phyloP scores from a whole-genome alignment of 64 coral and sea anemone genomes.

The Actinia tenebrosa region DNA sequence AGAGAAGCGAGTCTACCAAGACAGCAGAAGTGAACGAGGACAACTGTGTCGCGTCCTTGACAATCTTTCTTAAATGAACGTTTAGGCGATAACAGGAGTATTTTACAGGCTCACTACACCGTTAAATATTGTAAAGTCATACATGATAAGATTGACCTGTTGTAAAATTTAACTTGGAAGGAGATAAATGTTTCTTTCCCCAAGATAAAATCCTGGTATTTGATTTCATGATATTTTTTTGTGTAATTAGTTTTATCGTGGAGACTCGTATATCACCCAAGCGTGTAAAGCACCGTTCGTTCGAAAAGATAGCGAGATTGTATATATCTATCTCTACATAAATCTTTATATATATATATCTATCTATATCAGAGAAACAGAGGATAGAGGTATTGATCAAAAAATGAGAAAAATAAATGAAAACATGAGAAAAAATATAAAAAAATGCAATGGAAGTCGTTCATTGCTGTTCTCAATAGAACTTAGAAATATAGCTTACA shows the following conservation, averaged over 20 bases:
- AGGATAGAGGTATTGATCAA: not conserved
- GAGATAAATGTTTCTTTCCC: constrained; percentile 61
- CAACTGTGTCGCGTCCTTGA: not conserved
- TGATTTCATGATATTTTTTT: constrained; percentile 75
- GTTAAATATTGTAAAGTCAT: constrained; percentile 66
- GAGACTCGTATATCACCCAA: constrained; percentile 59
- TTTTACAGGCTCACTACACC: constrained; percentile 31
- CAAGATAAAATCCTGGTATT: constrained; percentile 72
- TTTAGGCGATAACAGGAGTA: constrained; percentile 1
- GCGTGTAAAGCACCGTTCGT: constrained; percentile 43
- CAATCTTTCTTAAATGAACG: constrained; percentile 13
- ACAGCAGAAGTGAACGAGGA: not conserved
- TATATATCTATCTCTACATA: constrained; percentile 23
- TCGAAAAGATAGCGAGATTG: constrained; percentile 48
- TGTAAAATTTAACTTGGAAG: constrained; percentile 45
- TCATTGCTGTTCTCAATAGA: not conserved
- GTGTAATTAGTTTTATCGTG: constrained; percentile 73
- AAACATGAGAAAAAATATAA: not conserved
- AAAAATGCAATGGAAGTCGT: not conserved
- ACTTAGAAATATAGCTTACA: not conserved
- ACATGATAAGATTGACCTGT: constrained; percentile 48
- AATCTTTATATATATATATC: constrained; percentile 11
- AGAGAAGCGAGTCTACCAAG: not conserved
- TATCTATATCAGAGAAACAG: constrained; percentile 6
- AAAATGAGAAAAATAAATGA: not conserved